These are phyloP conservation scores for Rhabdophis nuchalis DNA, from an alignment of 2,797 vertebrate genomes.

Conservation along the genomic window DNA sequence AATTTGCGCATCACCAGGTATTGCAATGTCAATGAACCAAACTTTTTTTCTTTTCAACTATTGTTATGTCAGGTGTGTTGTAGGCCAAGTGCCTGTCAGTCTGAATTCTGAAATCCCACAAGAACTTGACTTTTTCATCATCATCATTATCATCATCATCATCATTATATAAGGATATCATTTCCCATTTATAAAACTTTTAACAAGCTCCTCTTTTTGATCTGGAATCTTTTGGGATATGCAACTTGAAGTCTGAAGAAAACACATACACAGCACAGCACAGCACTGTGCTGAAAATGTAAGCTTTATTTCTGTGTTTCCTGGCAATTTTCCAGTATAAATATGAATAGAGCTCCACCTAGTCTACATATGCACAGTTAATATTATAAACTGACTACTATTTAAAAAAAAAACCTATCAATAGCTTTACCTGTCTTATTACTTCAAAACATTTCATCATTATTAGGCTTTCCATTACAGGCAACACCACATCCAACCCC, in stretches of 20 bases:
- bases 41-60: too few species aligned
- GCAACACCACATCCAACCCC: not conserved
- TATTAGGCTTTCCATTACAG: not conserved
- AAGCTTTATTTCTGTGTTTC: not conserved
- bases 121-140: too few species aligned
- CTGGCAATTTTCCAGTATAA: not conserved
- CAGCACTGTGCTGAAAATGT: not conserved
- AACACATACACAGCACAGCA: not conserved
- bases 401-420: not conserved
- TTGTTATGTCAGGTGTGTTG: too few species aligned
- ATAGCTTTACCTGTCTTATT: not conserved
- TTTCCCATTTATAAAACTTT: not conserved
- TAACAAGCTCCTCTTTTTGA: not conserved
- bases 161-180: not conserved
- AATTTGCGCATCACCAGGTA: too few species aligned
- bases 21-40: too few species aligned
- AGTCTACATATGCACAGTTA: not conserved
- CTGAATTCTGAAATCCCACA: too few species aligned
- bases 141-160: too few species aligned
- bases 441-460: not conserved
- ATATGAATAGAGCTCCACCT: not conserved
- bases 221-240: not conserved
- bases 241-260: not conserved
- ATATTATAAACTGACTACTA: not conserved
- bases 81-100: too few species aligned